Percentiles rank a stretch among this genome's conserved stretches.
These are phyloP conservation scores for Fregata magnificens DNA, from an alignment of 2,113 vertebrate genomes.

Conservation along the genomic window DNA sequence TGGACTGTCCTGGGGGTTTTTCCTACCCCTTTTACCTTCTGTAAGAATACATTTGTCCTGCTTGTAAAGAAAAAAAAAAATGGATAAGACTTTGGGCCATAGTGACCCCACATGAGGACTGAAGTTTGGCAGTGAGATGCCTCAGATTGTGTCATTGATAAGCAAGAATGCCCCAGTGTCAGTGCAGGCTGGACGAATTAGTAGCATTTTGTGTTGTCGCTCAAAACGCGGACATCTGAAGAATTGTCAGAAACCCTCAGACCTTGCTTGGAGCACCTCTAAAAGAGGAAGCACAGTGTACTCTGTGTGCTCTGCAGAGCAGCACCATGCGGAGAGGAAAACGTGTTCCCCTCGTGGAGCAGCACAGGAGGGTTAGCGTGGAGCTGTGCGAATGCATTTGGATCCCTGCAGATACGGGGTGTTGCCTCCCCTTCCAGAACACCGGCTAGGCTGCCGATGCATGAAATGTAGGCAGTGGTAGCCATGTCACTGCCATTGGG, in stretches of 20 bases:
- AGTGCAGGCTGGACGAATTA: not conserved
- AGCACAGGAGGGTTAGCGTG: not conserved
- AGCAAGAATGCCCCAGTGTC: not conserved
- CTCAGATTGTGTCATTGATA: not conserved
- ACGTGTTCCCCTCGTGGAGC: rapidly evolving
- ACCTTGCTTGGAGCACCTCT: not conserved
- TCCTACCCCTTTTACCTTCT: not conserved
- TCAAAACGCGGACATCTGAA: not conserved
- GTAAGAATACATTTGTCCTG: not conserved
- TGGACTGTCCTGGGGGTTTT: not conserved
- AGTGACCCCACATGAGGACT: rapidly evolving
- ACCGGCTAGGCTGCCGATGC: not conserved
- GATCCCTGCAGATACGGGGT: not conserved
- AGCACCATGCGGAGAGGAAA: rapidly evolving
- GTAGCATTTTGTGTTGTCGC: not conserved
- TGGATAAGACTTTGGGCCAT: not conserved
- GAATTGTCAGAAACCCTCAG: not conserved
- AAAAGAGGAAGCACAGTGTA: not conserved
- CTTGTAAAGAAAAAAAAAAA: not conserved
- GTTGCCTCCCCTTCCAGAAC: not conserved
- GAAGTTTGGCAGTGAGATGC: not conserved
- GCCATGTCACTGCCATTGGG: not conserved
- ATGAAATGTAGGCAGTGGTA: not conserved
- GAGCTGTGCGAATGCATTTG: rapidly evolving
- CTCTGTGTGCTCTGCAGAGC: not conserved